Percentiles rank a stretch among this genome's conserved stretches.
Conservation (phyloP, 2,888 invertebrate species). For the Drosophila meridionalis region DNA sequence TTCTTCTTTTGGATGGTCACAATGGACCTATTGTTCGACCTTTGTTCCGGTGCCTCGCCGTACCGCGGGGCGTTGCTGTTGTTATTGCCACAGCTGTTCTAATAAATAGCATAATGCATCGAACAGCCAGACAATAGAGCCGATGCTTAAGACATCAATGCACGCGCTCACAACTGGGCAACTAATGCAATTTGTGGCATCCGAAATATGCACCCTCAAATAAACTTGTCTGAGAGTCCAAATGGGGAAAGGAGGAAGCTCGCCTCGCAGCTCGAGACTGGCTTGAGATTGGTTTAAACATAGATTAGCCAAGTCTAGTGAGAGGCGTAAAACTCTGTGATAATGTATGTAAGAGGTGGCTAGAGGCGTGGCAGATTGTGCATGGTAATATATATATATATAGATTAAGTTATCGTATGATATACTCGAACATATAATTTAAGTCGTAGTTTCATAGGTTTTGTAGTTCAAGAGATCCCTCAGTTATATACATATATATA, state of each 20-base stretch:
- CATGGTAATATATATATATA: too few relatives aligned
- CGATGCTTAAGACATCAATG: slow-evolving; percentile 5
- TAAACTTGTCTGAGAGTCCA: neutral
- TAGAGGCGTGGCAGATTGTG: too few relatives aligned
- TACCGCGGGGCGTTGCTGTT: slow-evolving; percentile 53
- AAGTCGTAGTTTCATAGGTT: too few relatives aligned
- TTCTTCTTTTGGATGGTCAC: slow-evolving; percentile 18
- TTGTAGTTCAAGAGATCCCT: too few relatives aligned
- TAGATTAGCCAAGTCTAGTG: neutral
- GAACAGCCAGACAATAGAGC: slow-evolving; percentile 14
- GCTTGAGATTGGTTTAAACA: neutral
- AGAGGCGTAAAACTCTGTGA: neutral
- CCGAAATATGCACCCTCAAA: neutral
- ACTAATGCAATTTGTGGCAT: slow-evolving; percentile 1
- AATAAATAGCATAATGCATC: slow-evolving; percentile 52
- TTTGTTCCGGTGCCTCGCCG: slow-evolving; percentile 23
- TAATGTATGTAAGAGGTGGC: neutral
- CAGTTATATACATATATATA: too few relatives aligned
- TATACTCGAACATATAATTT: too few relatives aligned
- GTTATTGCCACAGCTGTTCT: slow-evolving; percentile 71
- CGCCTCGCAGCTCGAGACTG: neutral
- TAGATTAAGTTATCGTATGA: too few relatives aligned
- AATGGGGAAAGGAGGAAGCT: neutral
- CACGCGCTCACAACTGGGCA: neutral
- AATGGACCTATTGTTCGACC: slow-evolving; percentile 44